Evolutionary conservation across 2,888 invertebrate genomes (phyloP).

Genomic region (Charanyca ferruginea): DNA sequence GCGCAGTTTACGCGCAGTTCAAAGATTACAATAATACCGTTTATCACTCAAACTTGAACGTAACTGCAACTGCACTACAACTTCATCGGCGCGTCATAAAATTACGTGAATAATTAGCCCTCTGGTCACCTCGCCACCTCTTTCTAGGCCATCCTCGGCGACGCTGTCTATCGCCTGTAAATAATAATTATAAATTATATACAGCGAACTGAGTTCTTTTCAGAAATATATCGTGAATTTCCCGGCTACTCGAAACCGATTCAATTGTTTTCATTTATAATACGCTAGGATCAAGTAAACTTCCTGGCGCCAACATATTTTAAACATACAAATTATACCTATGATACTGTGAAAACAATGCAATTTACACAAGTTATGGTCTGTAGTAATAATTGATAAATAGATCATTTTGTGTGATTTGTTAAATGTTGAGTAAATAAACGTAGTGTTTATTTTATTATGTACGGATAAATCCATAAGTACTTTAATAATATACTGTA

Average conservation of each 20-base stretch:
- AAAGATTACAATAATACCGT: too few species aligned
- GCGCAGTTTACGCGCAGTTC: too few species aligned
- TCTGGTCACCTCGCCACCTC: too few species aligned
- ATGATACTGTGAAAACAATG: conserved; percentile 37
- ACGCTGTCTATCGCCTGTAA: too few species aligned
- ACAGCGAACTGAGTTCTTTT: neutral
- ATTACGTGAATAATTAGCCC: too few species aligned
- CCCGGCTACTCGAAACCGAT: conserved; percentile 22
- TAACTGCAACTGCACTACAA: too few species aligned
- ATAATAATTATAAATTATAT: too few species aligned
- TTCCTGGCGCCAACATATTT: conserved; percentile 58
- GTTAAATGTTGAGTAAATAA: conserved; percentile 34
- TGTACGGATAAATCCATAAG: too few species aligned
- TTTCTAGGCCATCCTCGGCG: too few species aligned
- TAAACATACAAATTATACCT: conserved; percentile 31
- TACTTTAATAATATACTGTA: too few species aligned
- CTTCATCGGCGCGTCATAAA: too few species aligned
- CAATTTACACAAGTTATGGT: conserved; percentile 18
- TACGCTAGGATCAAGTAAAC: conserved; percentile 31
- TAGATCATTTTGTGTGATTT: conserved; percentile 32
- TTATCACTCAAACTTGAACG: too few species aligned
- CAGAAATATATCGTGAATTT: conserved; percentile 21
- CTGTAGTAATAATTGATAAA: conserved; percentile 19
- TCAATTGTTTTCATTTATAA: conserved; percentile 31
- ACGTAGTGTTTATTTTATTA: conserved; percentile 10